Conservation (phyloP, 2,113 vertebrate species). For the Corythoichthys haematopterus region DNA sequence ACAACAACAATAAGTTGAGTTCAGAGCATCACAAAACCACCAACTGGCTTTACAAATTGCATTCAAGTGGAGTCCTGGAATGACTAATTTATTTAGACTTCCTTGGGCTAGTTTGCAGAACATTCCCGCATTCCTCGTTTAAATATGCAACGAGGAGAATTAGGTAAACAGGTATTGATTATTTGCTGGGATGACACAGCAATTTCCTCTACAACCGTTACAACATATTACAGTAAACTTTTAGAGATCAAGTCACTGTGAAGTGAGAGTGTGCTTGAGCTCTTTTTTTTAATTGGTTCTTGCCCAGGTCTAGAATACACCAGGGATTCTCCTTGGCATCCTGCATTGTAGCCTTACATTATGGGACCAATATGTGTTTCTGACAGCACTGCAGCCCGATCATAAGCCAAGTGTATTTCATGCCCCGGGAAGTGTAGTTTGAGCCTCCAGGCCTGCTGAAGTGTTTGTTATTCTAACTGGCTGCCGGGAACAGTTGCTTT, state of each 20-base stretch:
- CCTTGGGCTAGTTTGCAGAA: background rate
- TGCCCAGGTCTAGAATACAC: slow-evolving; percentile 34
- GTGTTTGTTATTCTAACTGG: slow-evolving; percentile 57
- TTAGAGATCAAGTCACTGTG: slow-evolving; percentile 14
- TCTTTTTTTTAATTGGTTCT: slow-evolving; percentile 44
- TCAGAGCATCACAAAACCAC: too few species aligned
- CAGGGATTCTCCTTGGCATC: slow-evolving; percentile 29
- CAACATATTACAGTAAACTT: slow-evolving; percentile 1
- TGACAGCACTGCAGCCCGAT: slow-evolving; percentile 28
- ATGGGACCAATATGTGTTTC: slow-evolving; percentile 32
- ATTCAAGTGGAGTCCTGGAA: too few species aligned
- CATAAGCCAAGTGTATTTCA: slow-evolving; percentile 41
- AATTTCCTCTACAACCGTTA: slow-evolving; percentile 7
- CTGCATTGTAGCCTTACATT: slow-evolving; percentile 18
- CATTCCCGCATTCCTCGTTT: background rate
- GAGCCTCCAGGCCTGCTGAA: slow-evolving; percentile 28
- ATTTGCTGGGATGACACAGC: background rate
- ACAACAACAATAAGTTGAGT: background rate
- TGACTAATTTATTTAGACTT: background rate
- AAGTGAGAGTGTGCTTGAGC: slow-evolving; percentile 11
- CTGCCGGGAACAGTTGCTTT: slow-evolving; percentile 52
- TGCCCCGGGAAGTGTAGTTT: slow-evolving; percentile 28
- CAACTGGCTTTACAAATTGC: background rate
- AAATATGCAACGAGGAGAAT: background rate
- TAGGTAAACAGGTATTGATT: background rate